Evolutionary conservation across 2,113 vertebrate species (phyloP).

Genomic region (Mirza zaza): DNA sequence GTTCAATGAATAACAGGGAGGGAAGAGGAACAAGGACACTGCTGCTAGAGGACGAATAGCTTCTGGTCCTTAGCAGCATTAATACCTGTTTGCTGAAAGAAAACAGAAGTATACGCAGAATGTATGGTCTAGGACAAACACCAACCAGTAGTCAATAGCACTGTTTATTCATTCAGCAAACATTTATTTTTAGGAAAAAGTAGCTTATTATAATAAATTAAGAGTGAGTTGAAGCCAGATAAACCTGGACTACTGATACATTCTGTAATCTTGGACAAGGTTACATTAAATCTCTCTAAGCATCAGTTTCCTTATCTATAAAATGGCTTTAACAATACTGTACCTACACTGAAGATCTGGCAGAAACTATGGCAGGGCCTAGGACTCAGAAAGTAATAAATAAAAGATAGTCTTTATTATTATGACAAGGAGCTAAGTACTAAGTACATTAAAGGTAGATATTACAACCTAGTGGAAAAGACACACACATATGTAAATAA

Average conservation of each 20-base stretch:
- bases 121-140: background rate
- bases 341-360: background rate
- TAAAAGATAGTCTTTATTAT: background rate
- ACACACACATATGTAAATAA: background rate
- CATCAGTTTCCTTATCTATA: background rate
- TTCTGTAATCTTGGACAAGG: background rate
- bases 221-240: background rate
- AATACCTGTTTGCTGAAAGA: background rate
- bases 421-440: background rate
- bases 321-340: background rate
- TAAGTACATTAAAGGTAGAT: background rate
- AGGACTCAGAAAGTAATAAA: background rate
- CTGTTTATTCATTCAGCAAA: background rate
- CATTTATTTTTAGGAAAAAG: background rate
- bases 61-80: background rate
- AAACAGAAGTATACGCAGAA: background rate
- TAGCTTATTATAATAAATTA: background rate
- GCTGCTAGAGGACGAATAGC: background rate
- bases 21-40: background rate
- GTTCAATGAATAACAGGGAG: background rate
- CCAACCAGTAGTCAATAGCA: background rate
- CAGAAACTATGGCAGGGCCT: background rate
- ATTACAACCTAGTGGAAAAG: background rate
- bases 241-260: background rate
- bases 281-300: background rate